phyloP scores from a whole-genome alignment of 2,113 vertebrate species.

The Emydocephalus ijimae region DNA sequence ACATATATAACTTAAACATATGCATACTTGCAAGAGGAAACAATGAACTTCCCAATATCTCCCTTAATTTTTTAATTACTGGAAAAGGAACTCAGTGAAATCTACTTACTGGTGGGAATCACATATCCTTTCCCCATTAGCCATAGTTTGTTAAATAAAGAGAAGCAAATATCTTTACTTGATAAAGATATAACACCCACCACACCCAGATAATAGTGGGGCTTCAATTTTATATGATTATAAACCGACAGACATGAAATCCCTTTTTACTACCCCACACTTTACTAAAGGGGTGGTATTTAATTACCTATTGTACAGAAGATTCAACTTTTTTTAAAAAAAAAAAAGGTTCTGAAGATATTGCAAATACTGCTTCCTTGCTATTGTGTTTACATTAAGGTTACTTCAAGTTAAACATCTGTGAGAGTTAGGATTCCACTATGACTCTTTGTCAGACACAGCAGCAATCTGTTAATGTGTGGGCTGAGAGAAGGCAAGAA shows the following conservation, averaged over 20 bases:
- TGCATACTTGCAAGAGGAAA: neutral
- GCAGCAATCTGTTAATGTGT: neutral
- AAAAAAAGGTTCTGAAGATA: neutral
- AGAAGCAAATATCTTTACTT: neutral
- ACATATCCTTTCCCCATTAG: neutral
- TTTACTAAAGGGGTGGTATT: neutral
- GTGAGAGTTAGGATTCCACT: neutral
- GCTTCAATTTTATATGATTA: neutral
- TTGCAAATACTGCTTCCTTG: neutral
- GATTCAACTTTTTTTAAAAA: neutral
- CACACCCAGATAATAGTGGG: neutral
- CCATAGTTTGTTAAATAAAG: neutral
- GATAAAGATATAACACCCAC: neutral
- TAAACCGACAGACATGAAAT: neutral
- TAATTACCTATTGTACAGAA: neutral
- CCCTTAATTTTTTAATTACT: neutral
- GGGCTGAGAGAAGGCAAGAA: neutral
- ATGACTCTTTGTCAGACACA: neutral
- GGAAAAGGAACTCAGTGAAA: neutral
- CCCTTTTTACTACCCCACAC: neutral
- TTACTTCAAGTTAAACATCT: neutral
- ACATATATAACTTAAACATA: neutral
- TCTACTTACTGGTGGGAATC: neutral
- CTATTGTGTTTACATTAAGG: neutral
- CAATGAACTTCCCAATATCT: neutral